Evolutionary conservation across 2,888 invertebrate species (phyloP), one percentile per base, ranked within the genome.

Genomic region (Amiota mariae): DNA sequence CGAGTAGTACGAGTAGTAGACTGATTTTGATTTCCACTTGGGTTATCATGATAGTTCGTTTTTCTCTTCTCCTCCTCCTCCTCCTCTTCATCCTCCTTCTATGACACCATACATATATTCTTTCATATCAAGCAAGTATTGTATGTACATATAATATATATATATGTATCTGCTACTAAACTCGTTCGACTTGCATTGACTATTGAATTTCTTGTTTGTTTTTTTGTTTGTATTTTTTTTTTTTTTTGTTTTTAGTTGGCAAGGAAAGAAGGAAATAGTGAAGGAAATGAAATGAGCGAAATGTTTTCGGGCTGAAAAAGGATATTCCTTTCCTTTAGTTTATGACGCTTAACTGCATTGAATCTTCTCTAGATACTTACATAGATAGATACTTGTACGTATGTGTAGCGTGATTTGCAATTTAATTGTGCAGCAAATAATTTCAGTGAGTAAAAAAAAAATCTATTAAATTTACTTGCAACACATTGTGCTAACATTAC

Each of bases 361-460:
- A 36, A 36, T 36, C 36, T 36, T 6, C 36, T 36, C 36, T 36
- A 6, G 36, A 36, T 36, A 36, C 36, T 36, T 36, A 6, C 36
- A 36, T 36, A 6, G 4, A 36, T 36, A 36, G 36, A 36, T 36
- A 36, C 36, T 36, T 6, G 36, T 36, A 36, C 74, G 73, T 36
- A 36, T 73, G 73, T 24, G 72, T 76, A 79, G 76, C 81, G 82
- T 83, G 84, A 83, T 83, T 83, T 84, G 81, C 84, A 77, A 85
- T 85, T 84, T 84, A 85, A 83, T 84, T 85, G 84, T 82, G 82
- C 85, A 78, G 79, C 75, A 82, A 78, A 66, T 6, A 36, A 36
- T 36, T 36, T 36, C 6, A 36, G 6, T 36, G 36, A 36, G 36
- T 36, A 36, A 36, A 36, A 6, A 6, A 36, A 36, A 36, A 4